These are phyloP conservation scores for Nasonia vitripennis DNA, from an alignment of 1,140 invertebrate genomes.

Conservation along the genomic window DNA sequence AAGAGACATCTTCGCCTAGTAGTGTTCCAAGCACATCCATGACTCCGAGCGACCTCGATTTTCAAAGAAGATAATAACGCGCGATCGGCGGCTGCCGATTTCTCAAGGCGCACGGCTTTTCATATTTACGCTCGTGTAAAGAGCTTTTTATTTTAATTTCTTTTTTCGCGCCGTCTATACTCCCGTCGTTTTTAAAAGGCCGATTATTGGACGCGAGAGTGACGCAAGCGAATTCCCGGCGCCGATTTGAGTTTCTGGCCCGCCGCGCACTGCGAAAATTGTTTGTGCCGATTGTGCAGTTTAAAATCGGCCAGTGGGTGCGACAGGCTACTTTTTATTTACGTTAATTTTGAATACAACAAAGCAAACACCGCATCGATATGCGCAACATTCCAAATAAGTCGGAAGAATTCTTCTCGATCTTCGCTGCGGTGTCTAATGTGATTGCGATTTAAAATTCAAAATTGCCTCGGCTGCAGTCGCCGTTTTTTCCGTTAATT, in stretches of 20 bases:
- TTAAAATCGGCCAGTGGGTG: not conserved
- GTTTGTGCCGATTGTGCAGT: conserved; percentile 27
- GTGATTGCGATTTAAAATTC: not conserved
- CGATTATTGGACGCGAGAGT: not conserved
- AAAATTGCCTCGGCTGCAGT: not conserved
- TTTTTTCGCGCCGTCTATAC: not conserved
- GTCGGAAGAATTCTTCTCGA: conserved; percentile 6
- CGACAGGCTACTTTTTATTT: not conserved
- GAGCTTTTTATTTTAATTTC: no score
- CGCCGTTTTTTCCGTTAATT: not conserved
- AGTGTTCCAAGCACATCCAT: no score
- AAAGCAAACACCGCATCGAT: not conserved
- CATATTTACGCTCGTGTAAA: not conserved
- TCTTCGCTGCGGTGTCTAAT: not conserved
- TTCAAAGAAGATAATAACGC: not conserved
- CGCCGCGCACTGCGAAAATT: not conserved
- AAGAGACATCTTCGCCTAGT: not conserved
- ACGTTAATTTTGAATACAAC: not conserved
- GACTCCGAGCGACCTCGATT: not conserved
- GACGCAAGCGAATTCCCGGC: not conserved
- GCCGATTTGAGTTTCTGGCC: not conserved
- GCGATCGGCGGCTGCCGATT: not conserved
- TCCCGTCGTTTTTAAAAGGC: not conserved
- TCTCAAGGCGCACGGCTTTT: conserved; percentile 13
- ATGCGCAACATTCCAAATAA: not conserved